Conservation (phyloP, 2,888 invertebrate species). For the Synanthedon formicaeformis region DNA sequence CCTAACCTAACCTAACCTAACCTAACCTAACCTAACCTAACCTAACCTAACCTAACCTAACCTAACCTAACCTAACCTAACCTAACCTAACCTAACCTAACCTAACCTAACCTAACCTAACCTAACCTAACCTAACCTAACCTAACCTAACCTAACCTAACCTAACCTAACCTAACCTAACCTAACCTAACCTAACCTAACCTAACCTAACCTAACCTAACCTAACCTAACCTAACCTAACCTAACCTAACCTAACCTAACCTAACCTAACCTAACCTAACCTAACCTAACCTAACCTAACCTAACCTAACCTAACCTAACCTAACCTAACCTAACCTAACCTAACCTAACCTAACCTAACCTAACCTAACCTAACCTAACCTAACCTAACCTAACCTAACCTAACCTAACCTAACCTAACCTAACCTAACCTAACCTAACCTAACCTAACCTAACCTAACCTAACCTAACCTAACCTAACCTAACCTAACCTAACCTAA, state of each 20-base stretch:
- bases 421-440: slow-evolving; percentile 2
- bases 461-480: slow-evolving; percentile 2
- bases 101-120: slow-evolving; percentile 2
- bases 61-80: slow-evolving; percentile 2
- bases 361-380: slow-evolving; percentile 1
- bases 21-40: too few relatives aligned
- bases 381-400: slow-evolving; percentile 2
- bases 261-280: slow-evolving; percentile 2
- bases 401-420: slow-evolving; percentile 2
- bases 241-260: slow-evolving; percentile 2
- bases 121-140: slow-evolving; percentile 2
- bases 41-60: slow-evolving; percentile 2
- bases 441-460: slow-evolving; percentile 2
- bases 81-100: slow-evolving; percentile 2
- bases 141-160: slow-evolving; percentile 1
- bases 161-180: slow-evolving; percentile 1
- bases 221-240: slow-evolving; percentile 2
- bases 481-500: slow-evolving; percentile 2
- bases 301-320: slow-evolving; percentile 2
- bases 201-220: slow-evolving; percentile 2
- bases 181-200: slow-evolving; percentile 2
- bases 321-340: slow-evolving; percentile 2
- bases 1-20: too few relatives aligned
- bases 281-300: slow-evolving; percentile 2
- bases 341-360: slow-evolving; percentile 1